phyloP scores from a whole-genome alignment of 2,888 invertebrate genomes.

The Thumatha senex region DNA sequence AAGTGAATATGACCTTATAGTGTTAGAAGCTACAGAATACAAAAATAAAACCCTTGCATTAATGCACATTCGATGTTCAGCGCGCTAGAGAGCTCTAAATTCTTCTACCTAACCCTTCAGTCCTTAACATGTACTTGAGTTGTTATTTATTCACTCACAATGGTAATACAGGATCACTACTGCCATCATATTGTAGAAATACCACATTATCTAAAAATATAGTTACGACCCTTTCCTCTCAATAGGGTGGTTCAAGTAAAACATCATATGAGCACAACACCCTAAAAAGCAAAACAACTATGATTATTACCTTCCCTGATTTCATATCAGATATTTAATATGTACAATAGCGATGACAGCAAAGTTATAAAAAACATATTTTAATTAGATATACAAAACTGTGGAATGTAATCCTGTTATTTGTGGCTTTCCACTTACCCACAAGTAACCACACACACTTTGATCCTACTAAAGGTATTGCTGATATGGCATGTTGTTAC shows the following conservation, averaged over 20 bases:
- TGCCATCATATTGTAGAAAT: conserved; percentile 23
- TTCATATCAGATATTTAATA: conserved; percentile 15
- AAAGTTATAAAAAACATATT: conserved; percentile 1
- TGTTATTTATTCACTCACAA: conserved; percentile 38
- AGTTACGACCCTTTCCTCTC: not conserved
- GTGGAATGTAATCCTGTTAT: not conserved
- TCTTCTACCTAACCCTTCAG: conserved; percentile 33
- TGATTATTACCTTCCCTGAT: conserved; percentile 2
- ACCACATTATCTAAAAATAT: conserved; percentile 21
- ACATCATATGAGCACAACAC: no score
- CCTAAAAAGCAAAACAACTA: no score
- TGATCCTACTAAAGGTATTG: not conserved
- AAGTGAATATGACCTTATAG: no score
- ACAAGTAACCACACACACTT: no score
- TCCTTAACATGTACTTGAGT: conserved; percentile 33
- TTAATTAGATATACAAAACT: not conserved
- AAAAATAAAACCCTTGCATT: conserved; percentile 35
- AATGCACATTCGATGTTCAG: conserved; percentile 26
- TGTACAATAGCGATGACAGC: conserved; percentile 20
- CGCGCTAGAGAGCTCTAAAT: conserved; percentile 42
- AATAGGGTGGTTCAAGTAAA: no score
- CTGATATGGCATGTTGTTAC: no score
- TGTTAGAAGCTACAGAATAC: conserved; percentile 8
- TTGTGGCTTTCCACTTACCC: not conserved
- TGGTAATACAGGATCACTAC: conserved; percentile 41